Percentiles rank a stretch among this genome's conserved stretches.
Conservation (phyloP, 2,797 vertebrate species). For the Oryzias sinensis region DNA sequence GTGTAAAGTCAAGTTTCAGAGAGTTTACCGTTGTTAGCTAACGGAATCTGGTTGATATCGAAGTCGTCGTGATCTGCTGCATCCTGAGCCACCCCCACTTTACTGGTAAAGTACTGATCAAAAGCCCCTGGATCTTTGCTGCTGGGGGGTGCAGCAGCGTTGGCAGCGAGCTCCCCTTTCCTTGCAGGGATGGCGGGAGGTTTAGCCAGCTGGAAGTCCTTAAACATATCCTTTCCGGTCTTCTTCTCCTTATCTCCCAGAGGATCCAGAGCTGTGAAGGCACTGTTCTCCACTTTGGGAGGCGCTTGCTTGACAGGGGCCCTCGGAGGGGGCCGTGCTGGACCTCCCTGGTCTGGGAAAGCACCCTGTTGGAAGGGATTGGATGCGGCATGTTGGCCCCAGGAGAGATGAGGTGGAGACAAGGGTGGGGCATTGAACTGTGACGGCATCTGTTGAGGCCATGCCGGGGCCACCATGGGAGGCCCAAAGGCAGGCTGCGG, state of each 20-base stretch:
- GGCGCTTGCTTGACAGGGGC: conserved; percentile 78
- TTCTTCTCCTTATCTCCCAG: conserved; percentile 92
- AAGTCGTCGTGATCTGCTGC: conserved; percentile 79
- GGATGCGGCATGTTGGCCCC: conserved; percentile 74
- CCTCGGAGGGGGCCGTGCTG: conserved; percentile 84
- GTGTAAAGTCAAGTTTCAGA: background rate
- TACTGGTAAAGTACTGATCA: conserved; percentile 81
- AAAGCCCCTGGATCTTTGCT: conserved; percentile 72
- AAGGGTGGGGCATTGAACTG: conserved; percentile 65
- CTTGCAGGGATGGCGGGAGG: conserved; percentile 87
- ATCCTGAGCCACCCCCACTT: conserved; percentile 80
- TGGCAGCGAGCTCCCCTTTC: conserved; percentile 73
- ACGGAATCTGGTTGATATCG: conserved; percentile 77
- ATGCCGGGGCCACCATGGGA: conserved; percentile 71
- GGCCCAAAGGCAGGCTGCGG: conserved; percentile 76
- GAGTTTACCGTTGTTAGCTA: conserved; percentile 70
- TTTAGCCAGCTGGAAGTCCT: conserved; percentile 90
- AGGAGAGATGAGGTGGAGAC: conserved; percentile 74
- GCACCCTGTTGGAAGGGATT: conserved; percentile 84
- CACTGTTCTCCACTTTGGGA: conserved; percentile 81
- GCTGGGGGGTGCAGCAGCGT: conserved; percentile 42
- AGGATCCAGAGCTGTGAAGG: conserved; percentile 91
- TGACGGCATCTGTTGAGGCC: conserved; percentile 77
- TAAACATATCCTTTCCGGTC: conserved; percentile 94
- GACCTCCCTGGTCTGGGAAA: conserved; percentile 70